Evolutionary conservation across 2,113 vertebrate species (phyloP).

Genomic region (Grammomys surdaster): DNA sequence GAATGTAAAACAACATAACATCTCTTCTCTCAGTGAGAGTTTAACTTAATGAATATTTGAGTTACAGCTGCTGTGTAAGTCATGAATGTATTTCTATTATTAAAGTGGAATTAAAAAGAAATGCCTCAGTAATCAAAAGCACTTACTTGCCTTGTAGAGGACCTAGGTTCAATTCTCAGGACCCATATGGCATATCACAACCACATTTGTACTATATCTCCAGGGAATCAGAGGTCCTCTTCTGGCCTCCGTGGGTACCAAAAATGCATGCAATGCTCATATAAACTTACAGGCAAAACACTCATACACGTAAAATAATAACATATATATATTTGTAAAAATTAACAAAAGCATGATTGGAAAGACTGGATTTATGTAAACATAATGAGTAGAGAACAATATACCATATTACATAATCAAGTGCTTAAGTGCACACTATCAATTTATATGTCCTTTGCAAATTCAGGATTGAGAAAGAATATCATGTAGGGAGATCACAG

Average conservation of each 20-base stretch:
- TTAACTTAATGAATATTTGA: conserved; percentile 38
- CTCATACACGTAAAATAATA: background rate
- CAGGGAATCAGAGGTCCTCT: background rate
- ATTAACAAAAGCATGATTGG: conserved; percentile 51
- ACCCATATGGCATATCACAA: background rate
- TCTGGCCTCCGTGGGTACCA: background rate
- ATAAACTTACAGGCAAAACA: background rate
- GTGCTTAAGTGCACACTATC: background rate
- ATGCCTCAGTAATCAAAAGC: background rate
- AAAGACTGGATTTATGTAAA: conserved; percentile 35
- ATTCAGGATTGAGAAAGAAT: conserved; percentile 42
- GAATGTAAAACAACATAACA: conserved; percentile 29
- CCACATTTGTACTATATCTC: background rate
- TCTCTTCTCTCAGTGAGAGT: background rate
- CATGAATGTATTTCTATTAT: conserved; percentile 48
- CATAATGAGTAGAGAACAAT: conserved; percentile 33
- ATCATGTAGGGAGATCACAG: background rate
- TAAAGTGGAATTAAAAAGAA: conserved; percentile 41
- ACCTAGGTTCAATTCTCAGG: background rate
- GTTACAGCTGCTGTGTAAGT: conserved; percentile 49
- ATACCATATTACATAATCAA: conserved; percentile 39
- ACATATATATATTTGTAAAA: background rate
- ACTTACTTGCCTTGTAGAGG: background rate
- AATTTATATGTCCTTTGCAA: conserved; percentile 34
- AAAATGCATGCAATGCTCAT: background rate